phyloP scores from a whole-genome alignment of 2,797 vertebrate species.

The Prunella strophiata region DNA sequence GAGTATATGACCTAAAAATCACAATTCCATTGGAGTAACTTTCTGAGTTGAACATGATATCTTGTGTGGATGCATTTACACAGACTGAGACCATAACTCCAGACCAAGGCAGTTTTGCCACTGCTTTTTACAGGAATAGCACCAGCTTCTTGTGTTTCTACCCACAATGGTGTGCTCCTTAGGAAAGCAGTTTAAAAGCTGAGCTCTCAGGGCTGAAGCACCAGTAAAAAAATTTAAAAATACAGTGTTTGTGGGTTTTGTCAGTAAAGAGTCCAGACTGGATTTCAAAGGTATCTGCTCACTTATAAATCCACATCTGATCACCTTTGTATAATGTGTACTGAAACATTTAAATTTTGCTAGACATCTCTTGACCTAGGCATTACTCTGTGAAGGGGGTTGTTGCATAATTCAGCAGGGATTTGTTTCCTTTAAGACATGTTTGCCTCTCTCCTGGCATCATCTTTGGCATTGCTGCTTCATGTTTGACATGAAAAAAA shows the following conservation, averaged over 20 bases:
- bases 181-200: background rate
- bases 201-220: background rate
- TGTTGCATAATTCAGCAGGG: background rate
- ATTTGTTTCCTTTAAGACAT: background rate
- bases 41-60: background rate
- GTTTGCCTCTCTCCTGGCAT: background rate
- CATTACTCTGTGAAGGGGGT: background rate
- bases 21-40: background rate
- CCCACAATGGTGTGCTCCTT: fast-evolving
- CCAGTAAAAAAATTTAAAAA: background rate
- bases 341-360: background rate
- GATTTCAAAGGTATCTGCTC: background rate
- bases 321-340: background rate
- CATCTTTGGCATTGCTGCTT: background rate
- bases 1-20: background rate
- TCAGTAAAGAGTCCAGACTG: background rate
- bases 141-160: background rate
- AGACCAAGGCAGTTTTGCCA: background rate
- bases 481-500: background rate
- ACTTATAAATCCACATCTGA: background rate
- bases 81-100: background rate
- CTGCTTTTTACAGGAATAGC: background rate
- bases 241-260: fast-evolving
- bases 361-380: background rate
- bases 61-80: background rate